Evolutionary conservation across 2,797 vertebrate species (phyloP).

Genomic region (Falco rusticolus): DNA sequence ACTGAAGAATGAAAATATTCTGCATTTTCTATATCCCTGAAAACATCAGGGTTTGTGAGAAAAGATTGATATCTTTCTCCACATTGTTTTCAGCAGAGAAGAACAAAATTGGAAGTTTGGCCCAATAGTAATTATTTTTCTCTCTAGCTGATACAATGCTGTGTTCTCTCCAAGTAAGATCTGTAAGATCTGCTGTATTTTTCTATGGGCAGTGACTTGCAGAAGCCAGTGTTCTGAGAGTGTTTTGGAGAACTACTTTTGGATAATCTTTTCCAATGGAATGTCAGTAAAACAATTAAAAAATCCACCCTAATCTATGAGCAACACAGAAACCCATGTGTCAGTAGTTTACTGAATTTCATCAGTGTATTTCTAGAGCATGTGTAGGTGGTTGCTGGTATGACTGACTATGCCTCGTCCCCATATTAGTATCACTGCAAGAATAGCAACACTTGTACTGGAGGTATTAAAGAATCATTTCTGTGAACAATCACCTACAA

Average conservation of each 20-base stretch:
- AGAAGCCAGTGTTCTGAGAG: neutral
- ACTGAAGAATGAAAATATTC: neutral
- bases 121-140: neutral
- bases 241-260: neutral
- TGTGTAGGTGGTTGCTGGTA: neutral
- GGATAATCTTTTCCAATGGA: neutral
- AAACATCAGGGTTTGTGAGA: neutral
- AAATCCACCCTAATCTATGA: neutral
- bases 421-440: neutral
- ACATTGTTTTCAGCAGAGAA: neutral
- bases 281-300: neutral
- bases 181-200: neutral
- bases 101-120: neutral
- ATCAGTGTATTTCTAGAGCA: conserved; percentile 24
- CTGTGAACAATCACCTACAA: neutral
- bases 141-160: neutral
- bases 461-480: neutral
- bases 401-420: neutral
- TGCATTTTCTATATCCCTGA: neutral
- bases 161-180: neutral
- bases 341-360: neutral
- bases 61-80: neutral
- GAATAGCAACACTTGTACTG: neutral
- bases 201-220: neutral
- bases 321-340: neutral